phyloP scores from a whole-genome alignment of 2,888 invertebrate genomes.

The Clostera curtula region DNA sequence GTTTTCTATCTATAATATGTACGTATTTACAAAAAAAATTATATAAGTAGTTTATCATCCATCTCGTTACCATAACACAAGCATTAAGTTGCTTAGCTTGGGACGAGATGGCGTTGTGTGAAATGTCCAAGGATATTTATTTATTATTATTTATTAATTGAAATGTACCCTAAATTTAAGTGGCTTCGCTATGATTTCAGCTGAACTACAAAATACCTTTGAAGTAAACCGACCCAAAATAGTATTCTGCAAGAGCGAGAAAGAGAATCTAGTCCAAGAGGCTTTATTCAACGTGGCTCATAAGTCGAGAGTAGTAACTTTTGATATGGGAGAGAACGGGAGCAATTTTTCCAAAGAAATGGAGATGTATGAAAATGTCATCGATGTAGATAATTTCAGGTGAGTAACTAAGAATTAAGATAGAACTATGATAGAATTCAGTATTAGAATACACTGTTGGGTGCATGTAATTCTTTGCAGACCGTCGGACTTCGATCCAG shows the following conservation, averaged over 20 bases:
- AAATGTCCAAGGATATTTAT: too few relatives aligned
- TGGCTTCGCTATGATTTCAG: slow-evolving; percentile 24
- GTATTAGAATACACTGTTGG: background rate
- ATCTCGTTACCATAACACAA: too few relatives aligned
- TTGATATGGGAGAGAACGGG: slow-evolving; percentile 37
- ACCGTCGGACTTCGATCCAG: slow-evolving; percentile 22
- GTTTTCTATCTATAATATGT: too few relatives aligned
- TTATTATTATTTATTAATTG: too few relatives aligned
- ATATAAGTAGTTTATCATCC: too few relatives aligned
- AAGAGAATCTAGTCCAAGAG: slow-evolving; percentile 32
- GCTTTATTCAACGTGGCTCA: slow-evolving; percentile 28
- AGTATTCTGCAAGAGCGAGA: slow-evolving; percentile 48
- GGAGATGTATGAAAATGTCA: slow-evolving; percentile 28
- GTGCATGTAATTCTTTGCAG: slow-evolving; percentile 17
- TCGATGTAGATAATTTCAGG: slow-evolving; percentile 36
- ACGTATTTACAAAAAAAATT: too few relatives aligned
- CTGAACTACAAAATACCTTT: slow-evolving; percentile 37
- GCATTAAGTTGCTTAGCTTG: too few relatives aligned
- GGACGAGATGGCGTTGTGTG: too few relatives aligned
- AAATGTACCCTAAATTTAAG: background rate
- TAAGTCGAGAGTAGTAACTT: slow-evolving; percentile 41
- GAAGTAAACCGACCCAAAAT: slow-evolving; percentile 35
- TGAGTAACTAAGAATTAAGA: too few relatives aligned
- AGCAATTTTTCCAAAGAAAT: slow-evolving; percentile 36
- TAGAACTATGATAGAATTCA: too few relatives aligned